These are phyloP conservation scores for Sciaenops ocellatus DNA, from an alignment of 2,797 vertebrate species.

Conservation along the genomic window DNA sequence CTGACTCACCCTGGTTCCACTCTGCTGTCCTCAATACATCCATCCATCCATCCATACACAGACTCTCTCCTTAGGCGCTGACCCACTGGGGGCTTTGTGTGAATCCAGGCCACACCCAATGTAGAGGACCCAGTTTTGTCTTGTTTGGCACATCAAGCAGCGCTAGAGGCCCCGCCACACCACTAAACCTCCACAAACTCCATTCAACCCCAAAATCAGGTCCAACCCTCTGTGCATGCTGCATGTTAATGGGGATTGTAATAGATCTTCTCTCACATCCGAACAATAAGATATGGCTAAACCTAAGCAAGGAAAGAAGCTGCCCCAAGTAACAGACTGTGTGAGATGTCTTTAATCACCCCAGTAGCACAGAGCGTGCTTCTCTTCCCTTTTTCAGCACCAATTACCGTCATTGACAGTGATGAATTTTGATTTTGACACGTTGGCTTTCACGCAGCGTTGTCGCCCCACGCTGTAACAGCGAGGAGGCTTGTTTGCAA, in stretches of 20 bases:
- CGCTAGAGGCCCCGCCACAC: slow-evolving; percentile 33
- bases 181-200: slow-evolving; percentile 38
- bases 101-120: slow-evolving; percentile 76
- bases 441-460: slow-evolving; percentile 69
- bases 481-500: slow-evolving; percentile 66
- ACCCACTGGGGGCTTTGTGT: slow-evolving; percentile 74
- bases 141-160: slow-evolving; percentile 43
- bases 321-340: slow-evolving; percentile 43
- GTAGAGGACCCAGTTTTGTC: slow-evolving; percentile 59
- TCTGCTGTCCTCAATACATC: slow-evolving; percentile 52
- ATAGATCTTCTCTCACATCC: slow-evolving; percentile 54
- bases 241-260: slow-evolving; percentile 30
- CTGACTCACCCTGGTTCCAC: slow-evolving; percentile 33
- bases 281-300: slow-evolving; percentile 53
- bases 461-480: slow-evolving; percentile 54
- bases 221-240: background rate
- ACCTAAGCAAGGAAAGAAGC: slow-evolving; percentile 29
- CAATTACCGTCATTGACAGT: slow-evolving; percentile 76
- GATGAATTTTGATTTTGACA: slow-evolving; percentile 81
- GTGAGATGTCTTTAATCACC: slow-evolving; percentile 61
- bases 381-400: slow-evolving; percentile 59
- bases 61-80: slow-evolving; percentile 65
- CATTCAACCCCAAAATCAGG: slow-evolving; percentile 32
- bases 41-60: slow-evolving; percentile 56
- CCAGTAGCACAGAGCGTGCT: slow-evolving; percentile 28